Base-by-base conservation (phyloP, 2,888 invertebrate species). In the Drosophila lacicola region DNA sequence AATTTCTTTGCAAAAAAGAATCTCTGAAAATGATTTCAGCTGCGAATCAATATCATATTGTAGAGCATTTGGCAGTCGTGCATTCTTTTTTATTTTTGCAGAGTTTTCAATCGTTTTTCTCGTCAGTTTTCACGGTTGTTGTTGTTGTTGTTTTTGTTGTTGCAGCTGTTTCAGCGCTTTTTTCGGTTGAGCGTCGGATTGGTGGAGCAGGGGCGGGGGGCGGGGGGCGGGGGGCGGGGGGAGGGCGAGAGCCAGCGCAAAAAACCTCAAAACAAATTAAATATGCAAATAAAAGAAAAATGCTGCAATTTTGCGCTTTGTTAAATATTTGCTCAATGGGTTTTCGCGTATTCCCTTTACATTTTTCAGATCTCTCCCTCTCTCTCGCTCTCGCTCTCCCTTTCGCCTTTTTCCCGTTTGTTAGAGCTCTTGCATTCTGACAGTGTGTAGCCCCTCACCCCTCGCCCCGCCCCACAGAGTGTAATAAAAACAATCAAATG, bases 251-350 rank as follows among this genome's bases (percentile, higher is more conserved):
- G 21, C 8, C 8, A 11, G 21, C 11, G 44, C 17, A 45, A 61
- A 73, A 85, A 82, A 87, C 85, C 88, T 78, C 88, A 84, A 87
- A 83, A 83, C 88, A 83, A 83, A 83, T 83, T 87, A 83, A 83
- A 83, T 84, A 83, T 87, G 82, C 80, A 83, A 88, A 83, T 83
- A 83, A 82, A 82, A 73, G 70, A 77, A 85, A 82, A 83, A 79
- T 79, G 70, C 72, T 71, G 88, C 83, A 85, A 84, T 83, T 83
- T 88, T 85, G 85, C 77, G 88, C 88, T 88, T 83, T 83, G 88
- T 83, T 83, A 85, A 83, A 83, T 83, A 83, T 83, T 83, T 83
- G 76, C 85, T 84, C 82, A 78, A 83, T 82, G 85, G 71, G 74
- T 69, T 74, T 75, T 73, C 57, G 66, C 51, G 53, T 51, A 45